Percentiles rank a stretch among this genome's conserved stretches.
These are phyloP conservation scores for Dendropsophus ebraccatus DNA, from an alignment of 2,113 vertebrate species.

Conservation along the genomic window DNA sequence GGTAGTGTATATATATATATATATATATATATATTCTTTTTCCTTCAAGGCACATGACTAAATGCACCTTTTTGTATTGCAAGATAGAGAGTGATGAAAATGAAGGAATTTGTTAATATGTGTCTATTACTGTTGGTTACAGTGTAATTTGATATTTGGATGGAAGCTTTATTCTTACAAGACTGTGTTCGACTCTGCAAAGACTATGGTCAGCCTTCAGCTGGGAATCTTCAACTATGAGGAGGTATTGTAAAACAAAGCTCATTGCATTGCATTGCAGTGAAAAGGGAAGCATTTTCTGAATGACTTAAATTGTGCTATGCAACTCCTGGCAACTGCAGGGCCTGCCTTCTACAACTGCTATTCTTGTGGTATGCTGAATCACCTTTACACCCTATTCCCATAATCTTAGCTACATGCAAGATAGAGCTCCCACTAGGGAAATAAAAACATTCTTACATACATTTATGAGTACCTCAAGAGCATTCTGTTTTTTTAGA, in stretches of 20 bases:
- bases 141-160: slow-evolving; percentile 93
- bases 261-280: background rate
- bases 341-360: background rate
- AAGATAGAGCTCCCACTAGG: background rate
- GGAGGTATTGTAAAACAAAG: slow-evolving; percentile 75
- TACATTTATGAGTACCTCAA: background rate
- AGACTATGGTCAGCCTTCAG: slow-evolving; percentile 92
- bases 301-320: background rate
- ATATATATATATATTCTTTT: too few species aligned
- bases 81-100: too few species aligned
- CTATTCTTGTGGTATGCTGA: background rate
- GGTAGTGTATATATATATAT: too few species aligned
- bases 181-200: slow-evolving; percentile 85
- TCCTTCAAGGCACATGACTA: background rate
- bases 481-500: too few species aligned
- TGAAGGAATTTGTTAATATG: background rate
- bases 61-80: too few species aligned
- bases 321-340: slow-evolving; percentile 14
- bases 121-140: slow-evolving; percentile 61
- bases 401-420: background rate
- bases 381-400: background rate
- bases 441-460: background rate
- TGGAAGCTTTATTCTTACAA: slow-evolving; percentile 92
- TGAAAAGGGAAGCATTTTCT: background rate
- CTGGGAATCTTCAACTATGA: slow-evolving; percentile 96